phyloP scores from a whole-genome alignment of 2,888 invertebrate genomes.

The Nemoura dubitans region DNA sequence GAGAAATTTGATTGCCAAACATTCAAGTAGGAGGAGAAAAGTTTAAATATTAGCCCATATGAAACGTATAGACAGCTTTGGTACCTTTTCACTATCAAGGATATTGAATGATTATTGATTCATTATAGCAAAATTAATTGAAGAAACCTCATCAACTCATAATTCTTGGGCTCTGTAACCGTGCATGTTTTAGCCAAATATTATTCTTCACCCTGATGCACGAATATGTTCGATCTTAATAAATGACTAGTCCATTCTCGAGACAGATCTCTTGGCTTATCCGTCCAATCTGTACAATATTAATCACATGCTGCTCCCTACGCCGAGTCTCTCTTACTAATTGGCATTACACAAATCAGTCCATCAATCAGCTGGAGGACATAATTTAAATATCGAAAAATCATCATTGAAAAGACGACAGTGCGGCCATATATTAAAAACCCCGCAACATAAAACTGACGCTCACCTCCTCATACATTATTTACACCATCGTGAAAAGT shows the following conservation, averaged over 20 bases:
- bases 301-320: neutral
- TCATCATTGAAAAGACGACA: neutral
- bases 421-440: neutral
- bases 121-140: too few relatives aligned
- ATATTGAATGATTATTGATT: too few relatives aligned
- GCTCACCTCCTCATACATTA: neutral
- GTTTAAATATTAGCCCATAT: too few relatives aligned
- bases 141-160: too few relatives aligned
- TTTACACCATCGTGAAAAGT: neutral
- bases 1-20: neutral
- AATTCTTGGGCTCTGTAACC: too few relatives aligned
- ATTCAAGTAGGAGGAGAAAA: neutral
- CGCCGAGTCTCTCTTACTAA: neutral
- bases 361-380: slow-evolving; percentile 1
- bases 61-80: too few relatives aligned
- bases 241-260: neutral
- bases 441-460: neutral
- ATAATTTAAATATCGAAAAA: neutral
- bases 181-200: neutral
- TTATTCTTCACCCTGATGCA: neutral
- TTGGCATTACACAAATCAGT: neutral
- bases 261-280: neutral
- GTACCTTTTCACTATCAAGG: too few relatives aligned
- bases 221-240: neutral
- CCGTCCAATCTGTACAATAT: neutral